Base-by-base conservation (phyloP, 2,113 vertebrate species). In the Cygnus atratus region DNA sequence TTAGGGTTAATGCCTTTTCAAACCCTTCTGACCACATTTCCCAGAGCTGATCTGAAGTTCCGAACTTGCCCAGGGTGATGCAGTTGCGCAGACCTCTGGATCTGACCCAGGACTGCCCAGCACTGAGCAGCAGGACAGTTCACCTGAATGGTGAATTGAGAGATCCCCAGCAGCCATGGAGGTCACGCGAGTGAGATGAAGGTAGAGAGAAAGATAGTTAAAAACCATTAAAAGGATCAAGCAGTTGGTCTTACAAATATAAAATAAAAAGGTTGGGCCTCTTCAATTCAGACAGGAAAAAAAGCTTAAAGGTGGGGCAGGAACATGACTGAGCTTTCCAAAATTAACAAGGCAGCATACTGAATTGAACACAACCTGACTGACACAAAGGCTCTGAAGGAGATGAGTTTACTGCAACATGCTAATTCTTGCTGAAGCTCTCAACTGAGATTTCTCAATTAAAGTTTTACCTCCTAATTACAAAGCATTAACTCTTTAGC, bases 221-320 rank as follows among this genome's bases (percentile, higher is more conserved):
- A 73, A 90, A 90, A 92, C 55, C 12, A 65, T 37, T 72, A 82
- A 82, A 89, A 89, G 33, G 57, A 52, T 81, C 80, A 92, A 82
- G 57, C 18, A 48, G 26, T 3, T 84, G 43, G 43, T 87, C 88
- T 65, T 46, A 65, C 3, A 41, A 75, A 84, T 84, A 84, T 8
- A 46, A 52, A 90, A 13, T 77, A 35, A 91, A 92, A 93, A 87
- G 76, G 39, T 2, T 92, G 61, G 54, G 70, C 80, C 77, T 89
- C 90, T 82, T 91, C 93, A 85, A n/a, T 50, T 94, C 43, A 52
- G 94, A 89, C 89, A 92, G 94, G 92, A 95, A 95, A 52, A 93
- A 75, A 70, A 48, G 20, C 46, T 58, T 89, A 62, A 96, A 97
- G 91, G 95, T 91, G 93, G 73, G 87, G 88, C 94, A 95, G 94